Evolutionary conservation across 2,797 vertebrate species (phyloP), one percentile per base, ranked within the genome.

Genomic region (Mergus octosetaceus): DNA sequence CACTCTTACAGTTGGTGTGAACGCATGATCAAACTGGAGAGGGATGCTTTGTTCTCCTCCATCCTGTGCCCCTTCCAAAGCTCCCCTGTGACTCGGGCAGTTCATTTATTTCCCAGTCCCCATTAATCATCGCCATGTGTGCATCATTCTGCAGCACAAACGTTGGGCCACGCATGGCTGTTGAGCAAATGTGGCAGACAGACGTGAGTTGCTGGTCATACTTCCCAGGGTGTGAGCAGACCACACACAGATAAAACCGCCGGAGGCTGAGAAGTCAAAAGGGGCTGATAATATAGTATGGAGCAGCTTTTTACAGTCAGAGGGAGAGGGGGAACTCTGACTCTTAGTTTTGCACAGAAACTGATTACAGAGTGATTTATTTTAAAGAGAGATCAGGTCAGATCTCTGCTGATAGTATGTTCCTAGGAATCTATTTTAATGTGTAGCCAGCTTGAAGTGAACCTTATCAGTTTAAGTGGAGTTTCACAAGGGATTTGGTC

Each of bases 221-320:
- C 51, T 87, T 78, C 25, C 39, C 36, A 30, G 64, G 39, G 71
- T 57, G 60, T 57, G 60, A 94, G 61, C 28, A 92, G 96, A 95
- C 94, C 96, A 91, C 94, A 96, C 96, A 93, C 89, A 86, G 61
- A 43, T 56, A 47, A 25, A 32, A 17, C 34, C 64, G 82, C 76
- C 14, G 15, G 76, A 90, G 61, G 41, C 65, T 66, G 70, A 72
- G 70, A 85, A 85, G 86, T 88, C 64, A 80, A 69, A 93, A 57
- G 73, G 1, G 3, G 11, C 41, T 0, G 0, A 54, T 94, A 78
- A 90, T 76, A 79, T 80, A 81, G 76, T 83, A 69, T 0, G 2
- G 85, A 82, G 11, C 38, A 77, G 70, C 17, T 81, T 94, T 94
- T 83, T 93, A 39, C 34, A 79, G 41, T 57, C n/a, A 8, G n/a